Base-by-base conservation (phyloP, 2,797 vertebrate species). In the Urophycis tenuis region DNA sequence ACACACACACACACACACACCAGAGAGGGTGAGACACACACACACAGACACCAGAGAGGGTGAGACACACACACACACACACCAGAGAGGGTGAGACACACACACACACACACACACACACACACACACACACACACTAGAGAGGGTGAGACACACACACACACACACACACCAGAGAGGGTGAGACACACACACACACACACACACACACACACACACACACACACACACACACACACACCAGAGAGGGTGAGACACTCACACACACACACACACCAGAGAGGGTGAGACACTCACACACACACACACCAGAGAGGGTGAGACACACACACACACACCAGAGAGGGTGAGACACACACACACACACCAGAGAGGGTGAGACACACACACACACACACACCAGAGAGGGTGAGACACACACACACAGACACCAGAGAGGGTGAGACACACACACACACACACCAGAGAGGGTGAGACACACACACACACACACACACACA, bases 311-410 rank as follows among this genome's bases (percentile, higher is more conserved):
- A 93, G 95, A 85, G 95, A 99, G 92, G 97, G 97, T 98, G 82
- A 79, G 89, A 22, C 17, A 35, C 0, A 78, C 3, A 53, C 25
- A 53, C 19, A 78, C 35, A 69, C 10, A 34, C 35, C n/a, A n/a
- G n/a, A n/a, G n/a, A n/a, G n/a, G n/a, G n/a, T n/a, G n/a, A n/a
- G n/a, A n/a, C n/a, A n/a, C n/a, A n/a, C n/a, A n/a, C n/a, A n/a
- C n/a, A 25, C 31, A 31, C 19, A 92, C 92, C 81, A 93, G 95
- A 85, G 95, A 99, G 92, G 97, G 97, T 98, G 82, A 79, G 89
- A 22, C 17, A 35, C 0, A 78, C 3, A 53, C 25, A 53, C 19
- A 78, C 35, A 69, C 10, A 34, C 35, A 25, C 19, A 92, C 92
- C 81, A 93, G 95, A 85, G 95, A 99, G 92, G 97, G 97, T 98